These are phyloP conservation scores for Barbus barbus DNA, from an alignment of 2,113 vertebrate genomes.

Conservation along the genomic window DNA sequence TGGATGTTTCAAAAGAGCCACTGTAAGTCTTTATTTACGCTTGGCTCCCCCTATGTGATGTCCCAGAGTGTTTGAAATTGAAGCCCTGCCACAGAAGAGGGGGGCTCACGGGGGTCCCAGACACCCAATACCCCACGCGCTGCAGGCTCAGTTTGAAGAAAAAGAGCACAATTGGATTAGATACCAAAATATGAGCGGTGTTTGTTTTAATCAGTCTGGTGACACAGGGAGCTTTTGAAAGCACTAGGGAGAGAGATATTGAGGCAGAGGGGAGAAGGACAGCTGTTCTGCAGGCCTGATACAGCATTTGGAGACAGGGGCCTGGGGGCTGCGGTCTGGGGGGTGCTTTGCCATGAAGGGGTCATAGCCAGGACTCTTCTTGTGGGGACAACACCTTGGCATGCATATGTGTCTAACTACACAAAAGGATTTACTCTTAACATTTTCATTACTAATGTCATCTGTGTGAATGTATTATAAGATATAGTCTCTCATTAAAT, in stretches of 20 bases:
- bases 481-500: neutral
- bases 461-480: neutral
- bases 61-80: slow-evolving; percentile 75
- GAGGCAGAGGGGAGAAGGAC: slow-evolving; percentile 61
- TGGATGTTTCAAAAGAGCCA: slow-evolving; percentile 56
- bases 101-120: slow-evolving; percentile 66
- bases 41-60: slow-evolving; percentile 71
- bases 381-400: neutral
- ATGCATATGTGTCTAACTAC: neutral
- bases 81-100: slow-evolving; percentile 66
- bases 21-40: slow-evolving; percentile 70
- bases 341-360: slow-evolving; percentile 67
- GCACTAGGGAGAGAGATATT: slow-evolving; percentile 65
- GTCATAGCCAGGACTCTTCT: slow-evolving; percentile 69
- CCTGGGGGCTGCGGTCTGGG: slow-evolving; percentile 58
- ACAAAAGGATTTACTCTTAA: neutral
- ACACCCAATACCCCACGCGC: slow-evolving; percentile 80
- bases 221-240: slow-evolving; percentile 84
- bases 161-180: slow-evolving; percentile 87
- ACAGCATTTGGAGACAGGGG: slow-evolving; percentile 62
- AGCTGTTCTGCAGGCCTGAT: slow-evolving; percentile 68
- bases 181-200: slow-evolving; percentile 86
- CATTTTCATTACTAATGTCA: neutral
- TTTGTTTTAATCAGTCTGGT: slow-evolving; percentile 91
- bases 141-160: slow-evolving; percentile 76